Percentiles rank a stretch among this genome's conserved stretches.
These are phyloP conservation scores for Tenthredo distinguenda DNA, from an alignment of 2,888 invertebrate species.

Conservation along the genomic window DNA sequence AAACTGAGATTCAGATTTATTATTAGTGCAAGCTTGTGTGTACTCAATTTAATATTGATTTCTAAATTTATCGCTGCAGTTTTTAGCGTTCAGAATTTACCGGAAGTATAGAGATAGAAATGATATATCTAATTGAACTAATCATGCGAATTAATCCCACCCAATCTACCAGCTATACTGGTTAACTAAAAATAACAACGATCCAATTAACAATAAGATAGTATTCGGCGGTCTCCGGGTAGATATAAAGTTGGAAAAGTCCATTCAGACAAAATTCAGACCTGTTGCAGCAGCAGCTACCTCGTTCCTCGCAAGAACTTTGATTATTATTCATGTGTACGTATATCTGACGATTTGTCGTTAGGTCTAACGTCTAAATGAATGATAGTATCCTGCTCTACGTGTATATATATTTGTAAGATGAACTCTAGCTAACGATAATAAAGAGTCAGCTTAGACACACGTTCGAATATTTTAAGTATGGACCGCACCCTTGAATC, in stretches of 20 bases:
- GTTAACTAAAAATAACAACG: neutral
- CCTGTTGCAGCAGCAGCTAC: constrained; percentile 28
- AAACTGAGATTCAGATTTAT: neutral
- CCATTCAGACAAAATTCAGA: constrained; percentile 32
- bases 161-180: neutral
- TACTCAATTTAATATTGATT: neutral
- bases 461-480: constrained; percentile 32
- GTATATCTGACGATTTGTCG: neutral
- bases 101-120: neutral
- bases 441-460: neutral
- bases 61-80: neutral
- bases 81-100: neutral
- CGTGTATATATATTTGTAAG: neutral
- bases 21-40: neutral
- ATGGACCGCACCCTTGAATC: constrained; percentile 52
- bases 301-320: neutral
- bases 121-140: neutral
- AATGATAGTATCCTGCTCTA: constrained; percentile 9
- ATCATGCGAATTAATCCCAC: neutral
- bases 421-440: neutral
- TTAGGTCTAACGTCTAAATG: neutral
- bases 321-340: constrained; percentile 2
- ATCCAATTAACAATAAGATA: neutral
- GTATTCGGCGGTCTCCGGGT: neutral
- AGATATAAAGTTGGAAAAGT: constrained; percentile 47